Conservation (phyloP, 2,888 invertebrate genomes). For the Melipona beecheii region DNA sequence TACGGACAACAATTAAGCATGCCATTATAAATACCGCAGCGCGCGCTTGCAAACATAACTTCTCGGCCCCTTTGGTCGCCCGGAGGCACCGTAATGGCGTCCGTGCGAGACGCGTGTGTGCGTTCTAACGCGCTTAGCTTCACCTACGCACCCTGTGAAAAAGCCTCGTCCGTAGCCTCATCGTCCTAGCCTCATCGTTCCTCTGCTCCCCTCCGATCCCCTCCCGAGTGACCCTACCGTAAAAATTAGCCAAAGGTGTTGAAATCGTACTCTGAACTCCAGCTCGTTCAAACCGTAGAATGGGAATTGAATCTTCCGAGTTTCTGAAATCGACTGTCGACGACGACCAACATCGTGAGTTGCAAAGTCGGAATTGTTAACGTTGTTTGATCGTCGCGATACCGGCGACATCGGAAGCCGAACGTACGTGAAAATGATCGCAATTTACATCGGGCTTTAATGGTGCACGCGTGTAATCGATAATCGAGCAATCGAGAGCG, state of each 20-base stretch:
- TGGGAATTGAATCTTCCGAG: not conserved
- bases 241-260: slow-evolving; percentile 42
- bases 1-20: slow-evolving; percentile 78
- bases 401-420: not conserved
- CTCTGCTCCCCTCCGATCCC: not conserved
- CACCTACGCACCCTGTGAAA: slow-evolving; percentile 72
- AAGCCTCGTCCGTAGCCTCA: slow-evolving; percentile 44
- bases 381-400: not conserved
- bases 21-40: slow-evolving; percentile 74
- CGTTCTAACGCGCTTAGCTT: slow-evolving; percentile 58
- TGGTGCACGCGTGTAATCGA: slow-evolving; percentile 26
- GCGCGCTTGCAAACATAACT: slow-evolving; percentile 66
- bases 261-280: slow-evolving; percentile 17
- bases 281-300: slow-evolving; percentile 4
- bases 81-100: slow-evolving; percentile 70
- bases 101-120: slow-evolving; percentile 66
- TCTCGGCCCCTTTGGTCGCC: slow-evolving; percentile 66
- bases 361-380: not conserved
- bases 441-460: slow-evolving; percentile 41
- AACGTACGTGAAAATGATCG: slow-evolving; percentile 36
- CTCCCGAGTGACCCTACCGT: not conserved
- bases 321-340: not conserved
- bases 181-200: slow-evolving; percentile 30
- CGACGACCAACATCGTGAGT: not conserved
- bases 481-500: slow-evolving; percentile 14